phyloP scores from a whole-genome alignment of 2,888 invertebrate species.

The Nasonia oneida region DNA sequence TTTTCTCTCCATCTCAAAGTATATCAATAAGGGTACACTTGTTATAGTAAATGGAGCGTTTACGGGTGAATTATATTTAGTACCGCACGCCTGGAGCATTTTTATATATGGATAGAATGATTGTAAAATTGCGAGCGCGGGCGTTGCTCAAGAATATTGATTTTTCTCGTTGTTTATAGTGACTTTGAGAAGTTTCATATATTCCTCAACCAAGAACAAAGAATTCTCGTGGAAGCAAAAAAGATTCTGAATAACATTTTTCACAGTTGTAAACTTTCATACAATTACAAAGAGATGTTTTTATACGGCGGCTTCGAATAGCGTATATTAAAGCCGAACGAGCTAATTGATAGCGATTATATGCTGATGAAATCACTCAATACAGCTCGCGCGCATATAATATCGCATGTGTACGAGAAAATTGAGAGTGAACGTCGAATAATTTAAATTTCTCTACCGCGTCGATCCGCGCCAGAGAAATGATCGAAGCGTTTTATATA shows the following conservation, averaged over 20 bases:
- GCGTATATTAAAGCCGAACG: background rate
- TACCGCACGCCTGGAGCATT: background rate
- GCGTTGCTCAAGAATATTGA: background rate
- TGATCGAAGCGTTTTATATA: background rate
- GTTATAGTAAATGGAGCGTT: conserved; percentile 33
- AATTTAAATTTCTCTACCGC: background rate
- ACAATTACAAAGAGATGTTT: background rate
- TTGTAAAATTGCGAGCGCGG: background rate
- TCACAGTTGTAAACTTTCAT: too few species aligned
- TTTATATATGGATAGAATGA: conserved; percentile 9
- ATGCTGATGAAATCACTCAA: conserved; percentile 10
- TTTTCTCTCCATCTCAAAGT: conserved; percentile 11
- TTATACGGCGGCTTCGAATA: background rate
- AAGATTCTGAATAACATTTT: too few species aligned
- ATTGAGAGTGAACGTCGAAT: background rate
- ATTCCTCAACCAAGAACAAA: too few species aligned
- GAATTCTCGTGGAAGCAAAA: too few species aligned
- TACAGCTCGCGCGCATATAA: background rate
- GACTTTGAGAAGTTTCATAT: background rate
- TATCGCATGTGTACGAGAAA: background rate
- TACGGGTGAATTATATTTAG: conserved; percentile 27
- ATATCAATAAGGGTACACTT: conserved; percentile 9
- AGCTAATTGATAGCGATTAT: background rate
- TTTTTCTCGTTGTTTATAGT: background rate
- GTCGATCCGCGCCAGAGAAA: background rate